These are phyloP conservation scores for Chascanopsetta lugubris DNA, from an alignment of 2,113 vertebrate genomes.

Conservation along the genomic window DNA sequence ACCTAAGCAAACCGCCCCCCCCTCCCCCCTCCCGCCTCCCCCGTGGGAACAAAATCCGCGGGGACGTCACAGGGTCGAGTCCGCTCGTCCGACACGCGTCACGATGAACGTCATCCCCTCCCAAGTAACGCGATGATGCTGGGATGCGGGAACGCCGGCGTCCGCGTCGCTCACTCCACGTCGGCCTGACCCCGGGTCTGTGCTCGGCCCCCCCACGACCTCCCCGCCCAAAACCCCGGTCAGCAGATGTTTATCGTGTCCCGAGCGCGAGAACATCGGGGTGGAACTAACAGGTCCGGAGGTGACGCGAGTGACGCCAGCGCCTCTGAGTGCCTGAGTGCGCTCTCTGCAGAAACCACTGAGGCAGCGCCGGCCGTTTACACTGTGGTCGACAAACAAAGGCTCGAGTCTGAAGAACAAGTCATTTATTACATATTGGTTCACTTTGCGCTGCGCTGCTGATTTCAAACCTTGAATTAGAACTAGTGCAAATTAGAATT, in stretches of 20 bases:
- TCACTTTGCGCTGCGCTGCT: too few species aligned
- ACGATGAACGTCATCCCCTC: slow-evolving; percentile 9
- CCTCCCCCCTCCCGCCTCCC: too few species aligned
- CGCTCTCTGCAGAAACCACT: background rate
- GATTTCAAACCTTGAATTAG: too few species aligned
- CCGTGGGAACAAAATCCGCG: slow-evolving; percentile 15
- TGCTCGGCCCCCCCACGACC: background rate
- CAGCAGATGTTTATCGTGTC: slow-evolving; percentile 61
- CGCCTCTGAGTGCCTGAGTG: too few species aligned
- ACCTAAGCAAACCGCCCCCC: too few species aligned
- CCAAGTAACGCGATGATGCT: slow-evolving; percentile 10
- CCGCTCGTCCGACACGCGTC: slow-evolving; percentile 1
- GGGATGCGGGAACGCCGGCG: slow-evolving; percentile 30
- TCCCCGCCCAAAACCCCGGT: slow-evolving; percentile 14
- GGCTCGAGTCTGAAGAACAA: too few species aligned
- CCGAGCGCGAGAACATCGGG: slow-evolving; percentile 30
- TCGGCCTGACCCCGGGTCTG: slow-evolving; percentile 7
- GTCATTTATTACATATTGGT: too few species aligned
- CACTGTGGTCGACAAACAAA: too few species aligned
- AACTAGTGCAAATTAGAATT: too few species aligned
- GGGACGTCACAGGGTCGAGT: slow-evolving; percentile 13
- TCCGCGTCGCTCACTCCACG: slow-evolving; percentile 1
- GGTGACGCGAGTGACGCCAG: background rate
- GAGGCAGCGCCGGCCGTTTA: too few species aligned
- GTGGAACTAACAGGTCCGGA: slow-evolving; percentile 23